Percentiles rank a stretch among this genome's conserved stretches.
These are phyloP conservation scores for Oenanthe melanoleuca DNA, from an alignment of 2,113 vertebrate species.

Conservation along the genomic window DNA sequence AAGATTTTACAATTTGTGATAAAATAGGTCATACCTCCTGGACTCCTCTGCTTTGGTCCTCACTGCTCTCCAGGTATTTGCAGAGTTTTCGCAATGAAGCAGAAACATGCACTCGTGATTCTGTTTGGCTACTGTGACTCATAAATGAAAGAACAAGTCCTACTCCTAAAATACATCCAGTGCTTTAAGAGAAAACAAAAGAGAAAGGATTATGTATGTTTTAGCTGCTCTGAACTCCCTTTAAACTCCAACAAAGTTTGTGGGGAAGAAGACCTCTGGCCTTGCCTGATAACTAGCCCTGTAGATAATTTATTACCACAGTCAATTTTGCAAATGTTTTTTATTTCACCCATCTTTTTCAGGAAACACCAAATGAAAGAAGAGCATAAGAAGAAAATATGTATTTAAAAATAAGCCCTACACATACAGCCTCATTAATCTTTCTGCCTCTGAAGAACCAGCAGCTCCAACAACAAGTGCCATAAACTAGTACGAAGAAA, in stretches of 20 bases:
- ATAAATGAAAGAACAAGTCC: conserved; percentile 86
- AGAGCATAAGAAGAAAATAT: neutral
- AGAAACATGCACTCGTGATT: conserved; percentile 71
- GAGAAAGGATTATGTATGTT: neutral
- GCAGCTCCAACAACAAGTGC: neutral
- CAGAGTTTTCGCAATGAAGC: conserved; percentile 78
- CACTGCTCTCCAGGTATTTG: conserved; percentile 77
- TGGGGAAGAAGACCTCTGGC: neutral
- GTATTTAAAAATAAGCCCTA: neutral
- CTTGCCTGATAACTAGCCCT: neutral
- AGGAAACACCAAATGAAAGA: neutral
- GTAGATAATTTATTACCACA: neutral
- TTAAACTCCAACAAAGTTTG: neutral
- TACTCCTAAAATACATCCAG: conserved; percentile 87
- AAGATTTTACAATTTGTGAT: neutral
- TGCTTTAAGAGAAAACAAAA: conserved; percentile 66
- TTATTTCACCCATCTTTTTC: neutral
- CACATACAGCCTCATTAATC: neutral
- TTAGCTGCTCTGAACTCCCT: neutral
- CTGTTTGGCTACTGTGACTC: conserved; percentile 80
- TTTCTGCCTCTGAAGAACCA: neutral
- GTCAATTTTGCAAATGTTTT: neutral
- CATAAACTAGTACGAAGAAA: neutral
- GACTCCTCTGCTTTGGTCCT: conserved; percentile 80
- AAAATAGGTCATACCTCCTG: conserved; percentile 84